phyloP scores from a whole-genome alignment of 2,797 vertebrate genomes.

The Peromyscus nudipes region DNA sequence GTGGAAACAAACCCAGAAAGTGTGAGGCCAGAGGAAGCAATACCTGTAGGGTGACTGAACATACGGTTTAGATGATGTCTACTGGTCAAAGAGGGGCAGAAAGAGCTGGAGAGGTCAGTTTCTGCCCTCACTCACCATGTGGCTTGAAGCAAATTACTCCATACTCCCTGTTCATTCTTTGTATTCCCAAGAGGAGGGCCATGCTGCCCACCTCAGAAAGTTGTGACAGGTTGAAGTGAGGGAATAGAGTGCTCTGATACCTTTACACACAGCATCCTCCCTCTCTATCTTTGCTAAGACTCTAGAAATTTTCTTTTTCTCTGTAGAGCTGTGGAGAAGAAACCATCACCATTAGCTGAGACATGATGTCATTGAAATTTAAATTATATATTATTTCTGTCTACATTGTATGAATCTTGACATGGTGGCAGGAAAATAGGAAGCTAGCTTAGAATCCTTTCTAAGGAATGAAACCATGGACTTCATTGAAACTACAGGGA shows the following conservation, averaged over 20 bases:
- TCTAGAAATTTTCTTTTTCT: conserved; percentile 52
- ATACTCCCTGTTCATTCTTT: background rate
- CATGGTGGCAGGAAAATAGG: background rate
- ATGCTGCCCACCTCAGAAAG: background rate
- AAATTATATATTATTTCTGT: background rate
- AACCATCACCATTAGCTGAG: background rate
- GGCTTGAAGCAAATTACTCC: background rate
- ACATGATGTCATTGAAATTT: background rate
- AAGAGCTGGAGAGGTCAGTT: background rate
- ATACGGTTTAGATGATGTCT: too few species aligned
- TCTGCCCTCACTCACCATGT: background rate
- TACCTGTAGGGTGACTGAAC: fast-evolving
- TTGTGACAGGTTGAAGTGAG: background rate
- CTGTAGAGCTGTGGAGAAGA: background rate
- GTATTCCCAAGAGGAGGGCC: background rate
- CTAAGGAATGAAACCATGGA: background rate
- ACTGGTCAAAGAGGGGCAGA: fast-evolving
- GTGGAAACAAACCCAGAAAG: background rate
- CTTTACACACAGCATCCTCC: background rate
- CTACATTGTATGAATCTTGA: background rate
- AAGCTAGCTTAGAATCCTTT: conserved; percentile 3
- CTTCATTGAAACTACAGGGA: conserved; percentile 24
- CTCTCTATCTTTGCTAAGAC: background rate
- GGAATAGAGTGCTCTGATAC: background rate
- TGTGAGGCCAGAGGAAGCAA: background rate